phyloP scores from a whole-genome alignment of 2,113 vertebrate species.

The Rhinichthys klamathensis region DNA sequence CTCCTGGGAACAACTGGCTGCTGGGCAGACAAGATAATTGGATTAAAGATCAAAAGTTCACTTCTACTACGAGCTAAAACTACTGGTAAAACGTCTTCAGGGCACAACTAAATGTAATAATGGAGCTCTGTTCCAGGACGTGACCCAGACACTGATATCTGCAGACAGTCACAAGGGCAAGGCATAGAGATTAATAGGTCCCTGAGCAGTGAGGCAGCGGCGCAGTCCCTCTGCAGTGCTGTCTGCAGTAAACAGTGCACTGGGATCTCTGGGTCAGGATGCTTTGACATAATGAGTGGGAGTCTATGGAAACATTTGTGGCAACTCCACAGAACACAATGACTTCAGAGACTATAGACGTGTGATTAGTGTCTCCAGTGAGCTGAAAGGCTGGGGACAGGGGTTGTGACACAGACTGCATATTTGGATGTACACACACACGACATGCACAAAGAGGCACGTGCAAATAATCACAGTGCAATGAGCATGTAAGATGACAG shows the following conservation, averaged over 20 bases:
- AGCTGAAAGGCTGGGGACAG: background rate
- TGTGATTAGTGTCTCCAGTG: conserved; percentile 28
- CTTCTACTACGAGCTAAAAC: background rate
- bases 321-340: conserved; percentile 15
- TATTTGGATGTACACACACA: background rate
- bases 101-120: conserved; percentile 46
- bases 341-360: background rate
- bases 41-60: conserved; percentile 31
- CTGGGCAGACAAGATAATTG: conserved; percentile 53
- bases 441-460: background rate
- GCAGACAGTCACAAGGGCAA: conserved; percentile 28
- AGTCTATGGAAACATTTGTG: conserved; percentile 14
- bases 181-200: conserved; percentile 32
- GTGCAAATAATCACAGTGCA: background rate
- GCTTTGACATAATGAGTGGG: conserved; percentile 24
- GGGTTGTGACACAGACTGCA: conserved; percentile 22
- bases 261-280: conserved; percentile 21
- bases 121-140: conserved; percentile 9
- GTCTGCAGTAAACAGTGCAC: conserved; percentile 1
- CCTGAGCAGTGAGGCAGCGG: background rate
- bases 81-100: conserved; percentile 83
- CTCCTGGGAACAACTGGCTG: conserved; percentile 95
- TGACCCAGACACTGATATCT: conserved; percentile 33
- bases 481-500: conserved; percentile 30
- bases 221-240: background rate